phyloP scores from a whole-genome alignment of 2,113 vertebrate genomes.

The Daubentonia madagascariensis region DNA sequence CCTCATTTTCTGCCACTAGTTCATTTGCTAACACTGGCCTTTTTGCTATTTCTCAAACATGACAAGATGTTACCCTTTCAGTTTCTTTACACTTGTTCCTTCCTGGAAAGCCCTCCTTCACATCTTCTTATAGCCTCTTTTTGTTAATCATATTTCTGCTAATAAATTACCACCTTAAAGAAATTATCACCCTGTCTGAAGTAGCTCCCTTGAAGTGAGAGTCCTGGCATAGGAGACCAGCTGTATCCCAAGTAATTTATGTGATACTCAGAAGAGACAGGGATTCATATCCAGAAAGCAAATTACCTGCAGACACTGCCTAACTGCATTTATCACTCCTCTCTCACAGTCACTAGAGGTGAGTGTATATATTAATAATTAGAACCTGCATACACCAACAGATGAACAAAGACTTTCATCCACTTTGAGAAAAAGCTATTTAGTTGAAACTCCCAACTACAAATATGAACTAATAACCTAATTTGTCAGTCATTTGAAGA shows the following conservation, averaged over 20 bases:
- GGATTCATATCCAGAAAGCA: slow-evolving; percentile 3
- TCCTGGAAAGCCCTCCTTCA: not conserved
- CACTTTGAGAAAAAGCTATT: not conserved
- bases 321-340: not conserved
- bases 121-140: not conserved
- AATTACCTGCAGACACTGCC: not conserved
- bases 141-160: not conserved
- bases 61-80: not conserved
- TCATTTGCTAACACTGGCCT: not conserved
- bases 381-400: not conserved
- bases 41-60: not conserved
- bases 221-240: not conserved
- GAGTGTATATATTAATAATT: not conserved
- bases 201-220: not conserved
- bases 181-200: not conserved
- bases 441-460: not conserved
- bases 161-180: not conserved
- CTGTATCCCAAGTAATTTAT: not conserved
- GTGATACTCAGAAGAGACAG: not conserved
- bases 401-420: not conserved
- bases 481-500: not conserved
- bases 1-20: not conserved
- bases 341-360: not conserved
- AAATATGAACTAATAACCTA: not conserved
- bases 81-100: not conserved